Base-by-base conservation (phyloP, 2,797 vertebrate genomes). In the Lithobates sylvaticus region DNA sequence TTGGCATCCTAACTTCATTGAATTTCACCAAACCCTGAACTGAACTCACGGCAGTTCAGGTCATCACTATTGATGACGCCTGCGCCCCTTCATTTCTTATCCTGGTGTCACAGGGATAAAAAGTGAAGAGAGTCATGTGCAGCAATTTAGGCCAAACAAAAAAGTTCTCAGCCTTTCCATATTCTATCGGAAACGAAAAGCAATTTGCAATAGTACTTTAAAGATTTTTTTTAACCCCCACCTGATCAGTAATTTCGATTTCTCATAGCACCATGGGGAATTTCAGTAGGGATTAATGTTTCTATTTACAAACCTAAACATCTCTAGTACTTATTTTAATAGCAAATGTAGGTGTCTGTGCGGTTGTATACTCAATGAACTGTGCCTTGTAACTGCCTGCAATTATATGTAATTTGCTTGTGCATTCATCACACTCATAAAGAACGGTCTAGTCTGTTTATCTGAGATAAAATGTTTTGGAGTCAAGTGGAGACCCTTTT, bases 401-500 rank as follows among this genome's bases (percentile, higher is more conserved):
- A 79, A 79, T 79, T 79, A 79, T 68, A 16, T 67, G 36, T 44
- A 39, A 79, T 68, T 74, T 68, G 61, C 61, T 68, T 79, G 36
- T 67, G 61, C 61, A 79, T 39, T 79, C n/a, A 79, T 79, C 36
- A 18, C 77, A n/a, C 23, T 39, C 54, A 26, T 78, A 29, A 7
- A 23, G 26, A 76, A 61, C 75, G 34, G 18, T 64, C 44, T 47
- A 15, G 71, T 76, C 26, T 69, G 29, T 69, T 65, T 65, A 65
- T 65, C 9, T 13, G n/a, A 16, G 7, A 3, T 18, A 34, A 70
- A 36, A 70, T 70, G 68, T 26, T 65, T 65, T 65, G n/a, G 61
- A 70, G 68, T 70, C 68, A 70, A 15, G 32, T 70, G 16, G 32
- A 32, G 68, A 36, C 0, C 13, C 68, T 36, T 70, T n/a, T 32